These are phyloP conservation scores for Shargacucullia verbasci DNA, from an alignment of 2,888 invertebrate species.

Conservation along the genomic window DNA sequence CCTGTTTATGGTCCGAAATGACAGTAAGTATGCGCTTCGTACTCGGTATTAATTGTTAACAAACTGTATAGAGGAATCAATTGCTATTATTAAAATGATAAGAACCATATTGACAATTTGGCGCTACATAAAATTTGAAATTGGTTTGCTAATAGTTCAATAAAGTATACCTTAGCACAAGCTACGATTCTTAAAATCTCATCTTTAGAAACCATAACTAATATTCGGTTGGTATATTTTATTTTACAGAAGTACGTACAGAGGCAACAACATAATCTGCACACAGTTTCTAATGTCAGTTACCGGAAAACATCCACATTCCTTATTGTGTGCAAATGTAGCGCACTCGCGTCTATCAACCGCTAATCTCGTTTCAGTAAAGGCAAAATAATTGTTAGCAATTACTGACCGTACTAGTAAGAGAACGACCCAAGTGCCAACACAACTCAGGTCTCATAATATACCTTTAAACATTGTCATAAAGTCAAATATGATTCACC, in stretches of 20 bases:
- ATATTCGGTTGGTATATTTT: too few species aligned
- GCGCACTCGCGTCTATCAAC: constrained; percentile 38
- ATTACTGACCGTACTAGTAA: constrained; percentile 32
- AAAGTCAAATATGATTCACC: constrained; percentile 36
- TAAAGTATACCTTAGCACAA: too few species aligned
- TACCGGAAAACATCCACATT: constrained; percentile 41
- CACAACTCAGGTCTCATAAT: constrained; percentile 11
- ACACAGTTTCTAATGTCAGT: neutral
- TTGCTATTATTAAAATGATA: constrained; percentile 26
- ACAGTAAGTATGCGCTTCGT: constrained; percentile 62
- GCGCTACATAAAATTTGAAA: constrained; percentile 2
- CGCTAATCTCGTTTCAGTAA: constrained; percentile 52
- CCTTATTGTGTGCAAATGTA: constrained; percentile 54
- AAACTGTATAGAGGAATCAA: constrained; percentile 30
- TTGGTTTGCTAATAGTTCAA: too few species aligned
- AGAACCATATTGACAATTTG: constrained; percentile 10
- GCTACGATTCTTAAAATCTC: too few species aligned
- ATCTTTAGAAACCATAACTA: too few species aligned
- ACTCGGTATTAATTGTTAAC: constrained; percentile 40
- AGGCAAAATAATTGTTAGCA: constrained; percentile 50
- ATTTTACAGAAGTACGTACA: constrained; percentile 8
- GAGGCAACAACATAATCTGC: constrained; percentile 33
- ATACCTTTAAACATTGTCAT: constrained; percentile 19
- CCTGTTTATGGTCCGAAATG: constrained; percentile 58
- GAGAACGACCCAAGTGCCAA: constrained; percentile 29